Conservation (phyloP, 2,888 invertebrate species). For the Argynnis bischoffii region DNA sequence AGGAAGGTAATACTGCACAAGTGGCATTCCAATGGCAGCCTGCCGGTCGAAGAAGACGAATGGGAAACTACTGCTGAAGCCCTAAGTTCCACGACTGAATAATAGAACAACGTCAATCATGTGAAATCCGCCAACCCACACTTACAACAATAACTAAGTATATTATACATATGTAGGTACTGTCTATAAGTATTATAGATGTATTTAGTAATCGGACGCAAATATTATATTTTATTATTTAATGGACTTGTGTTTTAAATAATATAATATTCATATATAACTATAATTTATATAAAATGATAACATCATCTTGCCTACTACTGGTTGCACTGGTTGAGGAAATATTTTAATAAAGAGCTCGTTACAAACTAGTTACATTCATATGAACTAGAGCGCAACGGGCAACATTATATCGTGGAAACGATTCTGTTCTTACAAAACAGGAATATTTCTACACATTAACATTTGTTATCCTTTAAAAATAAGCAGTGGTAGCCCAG, state of each 20-base stretch:
- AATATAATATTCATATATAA: not conserved
- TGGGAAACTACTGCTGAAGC: no score
- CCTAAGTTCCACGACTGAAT: no score
- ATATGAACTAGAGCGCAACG: slow-evolving; percentile 52
- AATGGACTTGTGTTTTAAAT: not conserved
- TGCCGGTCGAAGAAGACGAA: no score
- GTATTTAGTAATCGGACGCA: no score
- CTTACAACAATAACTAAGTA: no score
- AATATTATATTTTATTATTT: not conserved
- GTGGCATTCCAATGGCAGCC: no score
- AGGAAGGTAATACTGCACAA: no score
- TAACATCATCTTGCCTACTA: slow-evolving; percentile 12
- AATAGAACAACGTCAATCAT: no score
- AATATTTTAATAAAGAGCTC: slow-evolving; percentile 41
- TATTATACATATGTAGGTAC: no score
- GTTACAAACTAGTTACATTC: slow-evolving; percentile 50
- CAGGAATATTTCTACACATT: slow-evolving; percentile 1
- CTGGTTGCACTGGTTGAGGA: slow-evolving; percentile 11
- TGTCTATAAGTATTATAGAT: no score
- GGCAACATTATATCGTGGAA: slow-evolving; percentile 34
- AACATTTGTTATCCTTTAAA: not conserved
- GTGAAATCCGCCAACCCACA: no score
- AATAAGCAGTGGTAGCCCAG: no score
- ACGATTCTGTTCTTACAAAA: not conserved
- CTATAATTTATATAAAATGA: slow-evolving; percentile 1